Base-by-base conservation (phyloP, 2,113 vertebrate species). In the Dendrocopos noguchii region DNA sequence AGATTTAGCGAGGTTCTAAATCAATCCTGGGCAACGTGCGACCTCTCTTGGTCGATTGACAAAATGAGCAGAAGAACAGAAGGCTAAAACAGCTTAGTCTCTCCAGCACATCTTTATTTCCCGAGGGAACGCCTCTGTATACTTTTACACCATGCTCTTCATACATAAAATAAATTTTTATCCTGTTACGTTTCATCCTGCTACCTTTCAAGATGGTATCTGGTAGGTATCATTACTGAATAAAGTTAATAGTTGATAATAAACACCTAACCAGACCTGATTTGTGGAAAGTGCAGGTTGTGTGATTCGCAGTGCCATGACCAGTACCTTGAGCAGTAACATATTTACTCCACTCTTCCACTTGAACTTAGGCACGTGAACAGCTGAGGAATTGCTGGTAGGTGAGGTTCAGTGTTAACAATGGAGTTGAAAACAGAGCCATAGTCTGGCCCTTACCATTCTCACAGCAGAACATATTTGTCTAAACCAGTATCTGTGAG, bases 31-130 rank as follows among this genome's bases (percentile, higher is more conserved):
- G 59, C 90, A 95, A 78, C 85, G n/a, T 73, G 97, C 95, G 97
- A 88, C 97, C 97, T 96, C 98, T 98, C 87, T 95, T 71, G 97
- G 97, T 88, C 84, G 82, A 56, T 59, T 29, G 39, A 67, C 75
- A 92, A 88, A 96, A 93, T 56, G 50, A 95, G 25, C 57, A 28
- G 14, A 8, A 79, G 31, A 80, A 85, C 85, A 67, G 81, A 73
- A 31, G 50, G 34, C 44, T 66, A 80, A 68, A 68, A 67, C 88
- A 74, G 44, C 42, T 34, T 34, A 31, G 59, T 33, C 15, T 66
- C 27, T 88, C 19, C 36, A 59, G 59, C 44, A 39, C 21, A 65
- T 68, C 73, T 76, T 86, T 67, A 79, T 50, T 93, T 83, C 33
- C 22, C 2, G 4, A 79, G 46, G 28, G 59, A 72, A 68, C 64